Conservation (phyloP, 2,113 vertebrate species). For the Percopsis transmontana region DNA sequence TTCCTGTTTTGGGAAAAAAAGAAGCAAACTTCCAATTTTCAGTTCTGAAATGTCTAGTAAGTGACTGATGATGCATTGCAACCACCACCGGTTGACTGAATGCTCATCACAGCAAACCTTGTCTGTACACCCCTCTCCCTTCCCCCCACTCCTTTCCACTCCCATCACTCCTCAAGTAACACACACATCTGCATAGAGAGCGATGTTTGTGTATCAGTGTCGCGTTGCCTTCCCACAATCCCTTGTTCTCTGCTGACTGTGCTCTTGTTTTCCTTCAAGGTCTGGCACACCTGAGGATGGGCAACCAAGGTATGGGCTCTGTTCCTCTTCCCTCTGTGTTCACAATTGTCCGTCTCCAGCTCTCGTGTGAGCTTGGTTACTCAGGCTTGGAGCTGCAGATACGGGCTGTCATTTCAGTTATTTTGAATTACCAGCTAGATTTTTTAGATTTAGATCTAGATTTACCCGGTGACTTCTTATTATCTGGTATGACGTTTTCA, state of each 20-base stretch:
- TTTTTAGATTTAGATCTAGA: too few relatives aligned
- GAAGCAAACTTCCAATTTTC: constrained; percentile 28
- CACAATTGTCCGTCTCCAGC: constrained; percentile 23
- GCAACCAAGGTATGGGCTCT: constrained; percentile 99
- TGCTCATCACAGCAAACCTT: constrained; percentile 68
- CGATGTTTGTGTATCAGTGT: constrained; percentile 88
- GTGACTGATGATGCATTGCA: constrained; percentile 85
- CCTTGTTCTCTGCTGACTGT: constrained; percentile 98
- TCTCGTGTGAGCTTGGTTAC: constrained; percentile 64
- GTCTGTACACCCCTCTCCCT: constrained; percentile 60
- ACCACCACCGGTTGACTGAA: constrained; percentile 56
- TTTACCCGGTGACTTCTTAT: constrained; percentile 47
- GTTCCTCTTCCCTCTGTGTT: constrained; percentile 77
- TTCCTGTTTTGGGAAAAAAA: constrained; percentile 9
- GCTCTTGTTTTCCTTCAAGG: constrained; percentile 99
- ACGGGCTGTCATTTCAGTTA: constrained; percentile 79
- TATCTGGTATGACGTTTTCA: constrained; percentile 39
- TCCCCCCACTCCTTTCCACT: constrained; percentile 53
- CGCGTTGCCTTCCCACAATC: constrained; percentile 88
- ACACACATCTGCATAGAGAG: constrained; percentile 84
- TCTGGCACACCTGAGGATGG: constrained; percentile 99
- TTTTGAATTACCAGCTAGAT: constrained; percentile 76
- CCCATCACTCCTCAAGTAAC: constrained; percentile 60
- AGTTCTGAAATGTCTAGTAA: constrained; percentile 64
- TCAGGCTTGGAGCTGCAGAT: constrained; percentile 83